A percentile compares a stretch with the other conserved stretches of the same genome.
phyloP scores from a whole-genome alignment of 2,888 invertebrate species.

The Stenichneumon culpator region DNA sequence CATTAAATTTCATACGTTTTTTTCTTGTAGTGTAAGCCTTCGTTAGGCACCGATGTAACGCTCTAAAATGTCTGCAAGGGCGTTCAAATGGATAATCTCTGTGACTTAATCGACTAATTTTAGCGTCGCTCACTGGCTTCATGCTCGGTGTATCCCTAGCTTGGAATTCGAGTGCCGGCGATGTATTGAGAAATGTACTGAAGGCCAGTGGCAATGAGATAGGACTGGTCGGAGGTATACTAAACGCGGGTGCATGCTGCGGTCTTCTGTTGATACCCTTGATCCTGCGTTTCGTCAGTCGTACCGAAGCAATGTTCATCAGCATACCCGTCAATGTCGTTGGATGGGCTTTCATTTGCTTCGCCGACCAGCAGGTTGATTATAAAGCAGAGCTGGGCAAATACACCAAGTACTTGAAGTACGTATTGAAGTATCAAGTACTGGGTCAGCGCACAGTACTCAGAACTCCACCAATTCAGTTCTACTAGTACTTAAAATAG shows the following conservation, averaged over 20 bases:
- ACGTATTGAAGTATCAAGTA: too few relatives aligned
- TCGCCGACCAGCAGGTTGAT: conserved; percentile 73
- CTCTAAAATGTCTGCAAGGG: too few relatives aligned
- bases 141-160: conserved; percentile 79
- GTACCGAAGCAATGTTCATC: conserved; percentile 71
- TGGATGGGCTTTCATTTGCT: conserved; percentile 77
- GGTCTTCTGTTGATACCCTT: conserved; percentile 76
- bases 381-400: background rate
- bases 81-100: background rate
- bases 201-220: conserved; percentile 74
- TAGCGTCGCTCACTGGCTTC: conserved; percentile 81
- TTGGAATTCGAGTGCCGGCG: conserved; percentile 80
- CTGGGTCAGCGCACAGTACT: too few relatives aligned
- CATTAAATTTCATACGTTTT: too few relatives aligned
- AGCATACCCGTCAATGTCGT: conserved; percentile 73
- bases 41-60: too few relatives aligned
- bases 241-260: conserved; percentile 76
- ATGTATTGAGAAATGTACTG: conserved; percentile 73
- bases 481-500: too few relatives aligned
- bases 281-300: conserved; percentile 70
- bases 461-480: too few relatives aligned
- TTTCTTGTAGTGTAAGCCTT: too few relatives aligned
- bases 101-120: conserved; percentile 50
- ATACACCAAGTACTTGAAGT: background rate
- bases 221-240: conserved; percentile 74